Base-by-base conservation (phyloP, 2,797 vertebrate genomes). In the Melopsittacus undulatus region DNA sequence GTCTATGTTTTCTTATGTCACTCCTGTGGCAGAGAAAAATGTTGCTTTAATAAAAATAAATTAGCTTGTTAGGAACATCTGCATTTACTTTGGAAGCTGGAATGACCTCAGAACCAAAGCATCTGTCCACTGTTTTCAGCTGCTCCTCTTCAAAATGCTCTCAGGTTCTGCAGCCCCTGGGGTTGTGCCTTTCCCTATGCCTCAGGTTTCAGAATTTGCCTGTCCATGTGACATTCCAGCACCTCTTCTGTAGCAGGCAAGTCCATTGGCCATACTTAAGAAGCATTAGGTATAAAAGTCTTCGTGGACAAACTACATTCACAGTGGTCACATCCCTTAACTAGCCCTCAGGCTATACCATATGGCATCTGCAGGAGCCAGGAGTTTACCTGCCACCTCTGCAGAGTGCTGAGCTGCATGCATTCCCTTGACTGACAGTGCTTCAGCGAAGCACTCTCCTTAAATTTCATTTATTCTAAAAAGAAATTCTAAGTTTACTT, bases 281-380 rank as follows among this genome's bases (percentile, higher is more conserved):
- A 67, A 70, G 46, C 46, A 22, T 8, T 34, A 11, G 16, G 22
- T 16, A 67, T 70, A 22, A 22, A 70, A 45, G 38, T 19, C 27
- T 38, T 68, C 38, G 7, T 20, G 27, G 27, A 17, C 27, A 34
- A 72, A 42, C 15, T 8, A 2, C 1, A 2, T 23, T 59, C 24
- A 22, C 27, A 42, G 48, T 32, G 23, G 30, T 48, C 21, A 11
- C 19, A 19, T 17, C 32, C 30, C 63, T 38, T 29, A 27, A 8
- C 7, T 24, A 40, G 18, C 21, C 18, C 49, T 16, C 0, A 6
- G 49, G 26, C 45, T 48, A 22, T 3, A 5, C 8, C 5, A 3
- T 1, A 9, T 26, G 27, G 29, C 27, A 4, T n/a, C 40, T 6
- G 3, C 7, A 5, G 29, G 57, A 18, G 12, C 13, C 69, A 32